A percentile compares a stretch with the other conserved stretches of the same genome.
Evolutionary conservation across 2,797 vertebrate genomes (phyloP).

Genomic region (Falco cherrug): DNA sequence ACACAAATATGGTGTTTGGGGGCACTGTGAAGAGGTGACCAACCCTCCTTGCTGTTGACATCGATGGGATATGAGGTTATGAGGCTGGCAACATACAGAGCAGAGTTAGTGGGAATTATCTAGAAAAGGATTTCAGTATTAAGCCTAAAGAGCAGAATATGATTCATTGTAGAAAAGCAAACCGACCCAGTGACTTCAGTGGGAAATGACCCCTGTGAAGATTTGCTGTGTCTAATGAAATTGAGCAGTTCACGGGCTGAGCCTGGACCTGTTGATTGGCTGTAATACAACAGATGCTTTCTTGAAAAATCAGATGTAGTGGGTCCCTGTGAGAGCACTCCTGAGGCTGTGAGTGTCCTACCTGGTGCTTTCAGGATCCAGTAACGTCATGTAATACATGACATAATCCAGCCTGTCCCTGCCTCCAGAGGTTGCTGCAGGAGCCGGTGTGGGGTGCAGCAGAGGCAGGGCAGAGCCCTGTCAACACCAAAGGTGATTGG

Average conservation of each 20-base stretch:
- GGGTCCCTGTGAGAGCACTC: not conserved
- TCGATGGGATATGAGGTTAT: accelerated
- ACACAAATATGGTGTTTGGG: not conserved
- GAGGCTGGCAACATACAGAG: not conserved
- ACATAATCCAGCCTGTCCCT: not conserved
- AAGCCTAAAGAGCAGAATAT: not conserved
- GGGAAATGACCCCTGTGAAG: not conserved
- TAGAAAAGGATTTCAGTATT: not conserved
- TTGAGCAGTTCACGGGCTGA: not conserved
- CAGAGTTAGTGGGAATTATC: not conserved
- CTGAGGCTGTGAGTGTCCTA: not conserved
- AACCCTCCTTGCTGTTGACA: accelerated
- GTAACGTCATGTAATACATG: too few relatives aligned
- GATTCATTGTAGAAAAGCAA: not conserved
- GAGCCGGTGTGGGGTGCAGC: not conserved
- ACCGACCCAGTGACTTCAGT: accelerated
- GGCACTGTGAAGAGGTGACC: not conserved
- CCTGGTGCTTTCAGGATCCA: accelerated
- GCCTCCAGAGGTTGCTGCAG: not conserved
- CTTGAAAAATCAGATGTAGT: not conserved
- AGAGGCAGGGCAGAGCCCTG: not conserved
- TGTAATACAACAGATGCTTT: not conserved
- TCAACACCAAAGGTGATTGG: accelerated
- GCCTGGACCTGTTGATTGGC: not conserved
- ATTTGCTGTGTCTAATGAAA: not conserved